A percentile compares a stretch with the other conserved stretches of the same genome.
Conservation (phyloP, 2,888 invertebrate species). For the Eupithecia subfuscata region DNA sequence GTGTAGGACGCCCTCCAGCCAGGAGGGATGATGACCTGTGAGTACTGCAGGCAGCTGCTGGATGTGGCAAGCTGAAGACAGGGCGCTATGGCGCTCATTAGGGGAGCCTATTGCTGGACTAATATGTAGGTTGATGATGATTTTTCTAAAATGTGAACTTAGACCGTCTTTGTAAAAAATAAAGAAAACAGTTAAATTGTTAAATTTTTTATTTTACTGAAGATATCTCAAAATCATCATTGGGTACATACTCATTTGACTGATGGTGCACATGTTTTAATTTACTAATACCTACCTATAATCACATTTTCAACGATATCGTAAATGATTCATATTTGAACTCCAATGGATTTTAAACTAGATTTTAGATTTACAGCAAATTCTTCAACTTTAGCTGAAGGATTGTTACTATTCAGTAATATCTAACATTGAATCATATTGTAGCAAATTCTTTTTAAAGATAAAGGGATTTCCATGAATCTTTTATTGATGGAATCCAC, state of each 20-base stretch:
- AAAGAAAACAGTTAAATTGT: not conserved
- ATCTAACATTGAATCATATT: not conserved
- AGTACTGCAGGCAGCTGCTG: too few species aligned
- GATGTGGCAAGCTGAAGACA: too few species aligned
- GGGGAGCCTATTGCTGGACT: too few species aligned
- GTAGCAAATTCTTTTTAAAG: not conserved
- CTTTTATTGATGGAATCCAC: not conserved
- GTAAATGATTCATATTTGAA: not conserved
- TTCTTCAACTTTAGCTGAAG: not conserved
- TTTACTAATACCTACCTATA: not conserved
- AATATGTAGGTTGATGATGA: too few species aligned
- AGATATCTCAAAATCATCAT: constrained; percentile 19
- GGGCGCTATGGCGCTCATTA: too few species aligned
- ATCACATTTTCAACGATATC: not conserved
- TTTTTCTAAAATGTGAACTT: too few species aligned
- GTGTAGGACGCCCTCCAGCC: too few species aligned
- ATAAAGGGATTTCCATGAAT: not conserved
- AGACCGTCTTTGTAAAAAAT: not conserved
- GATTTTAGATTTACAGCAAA: not conserved
- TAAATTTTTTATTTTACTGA: constrained; percentile 22
- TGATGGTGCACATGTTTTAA: not conserved
- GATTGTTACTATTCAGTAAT: not conserved
- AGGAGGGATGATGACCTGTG: too few species aligned
- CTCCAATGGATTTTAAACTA: not conserved
- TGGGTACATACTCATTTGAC: not conserved